These are phyloP conservation scores for Anaspis maculata DNA, from an alignment of 2,888 invertebrate species.

Conservation along the genomic window DNA sequence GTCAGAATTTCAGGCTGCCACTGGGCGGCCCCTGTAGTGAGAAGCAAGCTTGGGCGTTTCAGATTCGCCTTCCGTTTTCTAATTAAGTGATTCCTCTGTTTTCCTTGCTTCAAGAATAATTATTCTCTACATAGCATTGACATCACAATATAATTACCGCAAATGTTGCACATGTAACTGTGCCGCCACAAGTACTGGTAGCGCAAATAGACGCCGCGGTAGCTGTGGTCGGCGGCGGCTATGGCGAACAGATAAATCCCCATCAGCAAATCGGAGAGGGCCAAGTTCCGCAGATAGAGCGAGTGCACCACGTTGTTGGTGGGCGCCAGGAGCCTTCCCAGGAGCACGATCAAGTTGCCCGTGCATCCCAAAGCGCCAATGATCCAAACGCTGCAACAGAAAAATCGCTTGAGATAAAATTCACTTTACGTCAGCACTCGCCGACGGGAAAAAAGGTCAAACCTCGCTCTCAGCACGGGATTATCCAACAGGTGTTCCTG, in stretches of 20 bases:
- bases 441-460: too few relatives aligned
- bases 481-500: constrained; percentile 51
- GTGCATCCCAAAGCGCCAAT: constrained; percentile 51
- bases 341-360: constrained; percentile 50
- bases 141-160: too few relatives aligned
- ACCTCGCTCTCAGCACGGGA: constrained; percentile 47
- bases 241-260: constrained; percentile 53
- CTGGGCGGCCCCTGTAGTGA: too few relatives aligned
- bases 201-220: constrained; percentile 49
- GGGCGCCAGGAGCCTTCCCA: constrained; percentile 47
- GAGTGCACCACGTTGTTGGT: constrained; percentile 52
- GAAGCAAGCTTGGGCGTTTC: too few relatives aligned
- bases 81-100: too few relatives aligned
- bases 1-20: too few relatives aligned
- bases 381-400: constrained; percentile 50
- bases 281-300: constrained; percentile 53
- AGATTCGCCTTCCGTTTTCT: too few relatives aligned
- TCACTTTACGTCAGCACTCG: too few relatives aligned
- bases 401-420: too few relatives aligned
- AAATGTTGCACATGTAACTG: constrained; percentile 48
- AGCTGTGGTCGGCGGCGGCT: constrained; percentile 46
- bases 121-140: too few relatives aligned
- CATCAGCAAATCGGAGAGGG: constrained; percentile 55
- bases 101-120: too few relatives aligned
- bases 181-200: constrained; percentile 52